Evolutionary conservation across 2,888 invertebrate genomes (phyloP), one percentile per base, ranked within the genome.

Genomic region (Abrostola tripartita): DNA sequence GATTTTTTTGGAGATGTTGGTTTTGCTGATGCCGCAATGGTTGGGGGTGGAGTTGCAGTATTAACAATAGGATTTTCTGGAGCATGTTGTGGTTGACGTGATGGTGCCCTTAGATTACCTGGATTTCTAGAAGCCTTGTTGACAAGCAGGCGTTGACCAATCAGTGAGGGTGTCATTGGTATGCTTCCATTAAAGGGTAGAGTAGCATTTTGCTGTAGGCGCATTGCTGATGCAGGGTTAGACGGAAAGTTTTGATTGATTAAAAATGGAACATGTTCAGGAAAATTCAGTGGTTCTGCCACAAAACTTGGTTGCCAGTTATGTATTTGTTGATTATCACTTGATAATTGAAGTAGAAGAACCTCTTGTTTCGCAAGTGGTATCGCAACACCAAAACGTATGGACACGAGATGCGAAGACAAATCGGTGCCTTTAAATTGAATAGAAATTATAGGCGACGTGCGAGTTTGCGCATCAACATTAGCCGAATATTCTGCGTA

Each of bases 341-440:
- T 74, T 50, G 81, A 59, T 41, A 88, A 73, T 77, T 90, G 90
- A 42, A 85, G 73, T 36, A 92, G 78, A 37, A 90, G 65, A 5
- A 87, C 87, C 80, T 95, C 95, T 84, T 95, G 95, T 56, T 95
- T 94, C 37, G 90, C 86, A 52, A 95, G 74, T 5, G 95, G 86
- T 58, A 95, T 81, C 24, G 90, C 88, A 65, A 94, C 88, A 66
- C 95, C 95, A 79, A 94, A 90, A 65, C 93, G 90, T 52, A 91
- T 90, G 8, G 89, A 71, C 4, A 94, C 88, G 35, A 95, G 86
- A 82, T 92, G 90, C n/a, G 90, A 83, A 2, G 95, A 90, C 37
- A 95, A 82, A 85, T 95, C 95, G 41, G 84, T 92, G 10, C 92
- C 92, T 75, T 93, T 94, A 67, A 93, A 92, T 73, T 91, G 91